phyloP scores from a whole-genome alignment of 2,888 invertebrate genomes.

The Laspeyria flexula region DNA sequence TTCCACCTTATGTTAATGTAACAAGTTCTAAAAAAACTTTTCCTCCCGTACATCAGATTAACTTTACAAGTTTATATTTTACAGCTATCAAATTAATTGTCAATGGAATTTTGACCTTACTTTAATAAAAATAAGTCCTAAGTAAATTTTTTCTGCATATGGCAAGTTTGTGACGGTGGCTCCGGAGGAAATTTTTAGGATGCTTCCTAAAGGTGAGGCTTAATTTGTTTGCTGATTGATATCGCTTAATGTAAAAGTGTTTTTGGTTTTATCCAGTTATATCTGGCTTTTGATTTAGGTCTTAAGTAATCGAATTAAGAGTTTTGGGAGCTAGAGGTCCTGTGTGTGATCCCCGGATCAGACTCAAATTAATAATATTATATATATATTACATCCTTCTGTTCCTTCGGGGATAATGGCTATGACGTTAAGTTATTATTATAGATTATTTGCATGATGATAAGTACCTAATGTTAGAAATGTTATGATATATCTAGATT shows the following conservation, averaged over 20 bases:
- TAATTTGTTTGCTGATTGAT: slow-evolving; percentile 53
- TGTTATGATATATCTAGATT: too few species aligned
- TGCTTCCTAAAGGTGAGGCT: slow-evolving; percentile 50
- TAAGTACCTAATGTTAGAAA: too few species aligned
- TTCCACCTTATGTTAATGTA: slow-evolving; percentile 7
- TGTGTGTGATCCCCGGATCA: too few species aligned
- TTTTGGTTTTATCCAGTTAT: slow-evolving; percentile 29
- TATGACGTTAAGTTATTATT: too few species aligned
- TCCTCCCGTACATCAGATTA: not conserved
- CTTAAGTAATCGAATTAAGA: not conserved
- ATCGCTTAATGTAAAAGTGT: slow-evolving; percentile 52
- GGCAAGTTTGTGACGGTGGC: slow-evolving; percentile 14
- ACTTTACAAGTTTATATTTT: slow-evolving; percentile 16
- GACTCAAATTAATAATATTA: too few species aligned
- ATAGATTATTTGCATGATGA: too few species aligned
- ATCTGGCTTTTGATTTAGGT: slow-evolving; percentile 1
- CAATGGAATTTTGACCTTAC: slow-evolving; percentile 24
- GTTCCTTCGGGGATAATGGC: too few species aligned
- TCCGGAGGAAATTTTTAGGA: slow-evolving; percentile 48
- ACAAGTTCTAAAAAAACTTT: slow-evolving; percentile 5
- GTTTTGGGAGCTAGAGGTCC: too few species aligned
- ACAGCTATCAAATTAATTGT: not conserved
- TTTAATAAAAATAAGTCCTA: not conserved
- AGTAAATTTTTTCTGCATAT: not conserved
- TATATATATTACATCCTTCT: too few species aligned